Conservation (phyloP, 1,140 invertebrate genomes). For the Neodiprion lecontei region DNA sequence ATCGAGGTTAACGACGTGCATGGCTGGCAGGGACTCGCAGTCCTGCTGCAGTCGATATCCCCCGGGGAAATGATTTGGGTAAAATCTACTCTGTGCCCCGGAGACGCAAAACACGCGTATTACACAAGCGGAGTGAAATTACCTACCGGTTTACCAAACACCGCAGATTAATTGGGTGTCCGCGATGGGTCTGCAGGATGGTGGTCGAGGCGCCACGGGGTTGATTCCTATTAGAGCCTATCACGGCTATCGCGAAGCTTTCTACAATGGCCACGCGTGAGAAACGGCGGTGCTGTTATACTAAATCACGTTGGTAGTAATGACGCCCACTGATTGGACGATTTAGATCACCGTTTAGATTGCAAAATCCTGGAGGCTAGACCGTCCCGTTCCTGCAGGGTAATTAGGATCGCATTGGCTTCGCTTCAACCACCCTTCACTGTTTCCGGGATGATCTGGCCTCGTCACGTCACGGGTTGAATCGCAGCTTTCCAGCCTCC, state of each 20-base stretch:
- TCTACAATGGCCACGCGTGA: neutral
- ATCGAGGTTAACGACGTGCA: too few relatives aligned
- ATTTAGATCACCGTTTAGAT: conserved; percentile 22
- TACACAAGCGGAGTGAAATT: neutral
- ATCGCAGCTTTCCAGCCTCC: conserved; percentile 11
- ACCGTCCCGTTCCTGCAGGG: neutral
- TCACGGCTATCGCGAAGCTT: neutral
- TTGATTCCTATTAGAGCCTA: neutral
- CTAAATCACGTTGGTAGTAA: conserved; percentile 18
- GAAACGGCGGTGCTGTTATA: neutral
- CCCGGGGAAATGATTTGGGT: too few relatives aligned
- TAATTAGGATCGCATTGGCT: conserved; percentile 31
- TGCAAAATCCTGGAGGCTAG: neutral
- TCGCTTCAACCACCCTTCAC: conserved; percentile 1
- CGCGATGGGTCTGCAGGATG: neutral
- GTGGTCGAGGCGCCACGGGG: neutral
- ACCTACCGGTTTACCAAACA: neutral
- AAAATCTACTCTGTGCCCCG: too few relatives aligned
- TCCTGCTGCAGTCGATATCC: too few relatives aligned
- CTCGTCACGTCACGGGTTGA: neutral
- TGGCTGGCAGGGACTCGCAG: too few relatives aligned
- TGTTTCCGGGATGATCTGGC: conserved; percentile 29
- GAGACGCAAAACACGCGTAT: too few relatives aligned
- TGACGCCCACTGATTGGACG: conserved; percentile 29
- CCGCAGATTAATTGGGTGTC: neutral